Percentiles rank a stretch among this genome's conserved stretches.
These are phyloP conservation scores for Artibeus lituratus DNA, from an alignment of 2,797 vertebrate species.

Conservation along the genomic window DNA sequence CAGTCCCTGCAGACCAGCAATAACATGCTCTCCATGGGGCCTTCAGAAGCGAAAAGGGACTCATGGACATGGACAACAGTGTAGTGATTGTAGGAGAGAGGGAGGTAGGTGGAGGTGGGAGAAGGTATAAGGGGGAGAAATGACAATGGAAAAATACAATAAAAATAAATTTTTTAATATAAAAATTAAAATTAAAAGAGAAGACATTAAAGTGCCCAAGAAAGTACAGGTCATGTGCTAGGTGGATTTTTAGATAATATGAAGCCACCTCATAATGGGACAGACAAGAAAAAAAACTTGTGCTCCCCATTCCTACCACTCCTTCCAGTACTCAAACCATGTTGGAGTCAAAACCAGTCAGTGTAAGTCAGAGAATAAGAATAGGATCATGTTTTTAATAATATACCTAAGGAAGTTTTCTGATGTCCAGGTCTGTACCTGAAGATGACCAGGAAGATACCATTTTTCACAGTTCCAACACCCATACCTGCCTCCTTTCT, in stretches of 20 bases:
- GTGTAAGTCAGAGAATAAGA: not conserved
- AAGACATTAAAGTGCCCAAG: not conserved
- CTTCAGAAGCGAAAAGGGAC: not conserved
- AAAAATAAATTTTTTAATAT: not conserved
- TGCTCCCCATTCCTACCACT: not conserved
- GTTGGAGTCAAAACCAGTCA: not conserved
- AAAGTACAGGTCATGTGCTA: not conserved
- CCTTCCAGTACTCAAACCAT: not conserved
- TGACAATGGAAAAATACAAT: not conserved
- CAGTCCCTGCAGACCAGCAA: not conserved
- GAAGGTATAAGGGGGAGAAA: not conserved
- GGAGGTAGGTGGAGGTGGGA: not conserved
- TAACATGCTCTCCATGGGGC: accelerated
- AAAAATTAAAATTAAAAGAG: not conserved
- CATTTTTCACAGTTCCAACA: not conserved
- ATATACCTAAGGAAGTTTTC: not conserved
- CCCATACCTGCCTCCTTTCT: not conserved
- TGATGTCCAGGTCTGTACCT: not conserved
- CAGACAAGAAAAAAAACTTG: not conserved
- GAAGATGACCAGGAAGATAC: not conserved
- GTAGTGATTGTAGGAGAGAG: not conserved
- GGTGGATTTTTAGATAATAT: not conserved
- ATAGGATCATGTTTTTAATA: not conserved
- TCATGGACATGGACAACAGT: not conserved
- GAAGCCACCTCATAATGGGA: not conserved